Percentiles rank a stretch among this genome's conserved stretches.
phyloP scores from a whole-genome alignment of 1,140 invertebrate species.

The Drosophila sturtevanti region DNA sequence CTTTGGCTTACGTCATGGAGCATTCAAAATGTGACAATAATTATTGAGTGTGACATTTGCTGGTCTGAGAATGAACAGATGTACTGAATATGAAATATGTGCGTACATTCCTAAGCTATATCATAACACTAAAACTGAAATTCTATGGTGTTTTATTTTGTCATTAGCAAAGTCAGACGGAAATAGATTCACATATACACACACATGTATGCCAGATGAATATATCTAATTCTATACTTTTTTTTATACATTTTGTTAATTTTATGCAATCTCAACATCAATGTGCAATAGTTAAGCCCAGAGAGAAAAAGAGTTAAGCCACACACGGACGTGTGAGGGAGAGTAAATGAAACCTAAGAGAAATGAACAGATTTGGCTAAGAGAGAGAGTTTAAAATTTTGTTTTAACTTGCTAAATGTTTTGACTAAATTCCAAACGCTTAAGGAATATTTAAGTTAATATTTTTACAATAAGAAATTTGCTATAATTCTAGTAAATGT shows the following conservation, averaged over 20 bases:
- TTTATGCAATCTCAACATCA: conserved; percentile 36
- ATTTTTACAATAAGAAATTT: conserved; percentile 10
- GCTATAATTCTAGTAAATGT: conserved; percentile 17
- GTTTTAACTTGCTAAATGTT: neutral
- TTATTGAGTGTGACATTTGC: conserved; percentile 25
- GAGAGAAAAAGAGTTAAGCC: neutral
- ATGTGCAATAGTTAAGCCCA: conserved; percentile 24
- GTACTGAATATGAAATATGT: neutral
- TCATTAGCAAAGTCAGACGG: conserved; percentile 33
- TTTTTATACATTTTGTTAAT: conserved; percentile 31
- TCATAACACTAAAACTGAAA: neutral
- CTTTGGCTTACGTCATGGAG: conserved; percentile 58
- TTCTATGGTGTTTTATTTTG: conserved; percentile 38
- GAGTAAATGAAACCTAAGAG: conserved; percentile 10
- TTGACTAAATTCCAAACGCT: neutral
- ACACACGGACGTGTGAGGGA: neutral
- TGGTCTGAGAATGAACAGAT: neutral
- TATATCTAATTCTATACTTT: conserved; percentile 3
- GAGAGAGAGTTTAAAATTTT: neutral
- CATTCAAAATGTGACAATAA: conserved; percentile 30
- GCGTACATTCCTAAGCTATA: neutral
- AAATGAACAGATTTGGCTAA: conserved; percentile 10
- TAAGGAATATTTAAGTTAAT: neutral
- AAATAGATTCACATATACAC: conserved; percentile 49
- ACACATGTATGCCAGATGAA: neutral